Percentiles rank a stretch among this genome's conserved stretches.
Conservation (phyloP, 2,797 vertebrate species). For the Diceros bicornis region DNA sequence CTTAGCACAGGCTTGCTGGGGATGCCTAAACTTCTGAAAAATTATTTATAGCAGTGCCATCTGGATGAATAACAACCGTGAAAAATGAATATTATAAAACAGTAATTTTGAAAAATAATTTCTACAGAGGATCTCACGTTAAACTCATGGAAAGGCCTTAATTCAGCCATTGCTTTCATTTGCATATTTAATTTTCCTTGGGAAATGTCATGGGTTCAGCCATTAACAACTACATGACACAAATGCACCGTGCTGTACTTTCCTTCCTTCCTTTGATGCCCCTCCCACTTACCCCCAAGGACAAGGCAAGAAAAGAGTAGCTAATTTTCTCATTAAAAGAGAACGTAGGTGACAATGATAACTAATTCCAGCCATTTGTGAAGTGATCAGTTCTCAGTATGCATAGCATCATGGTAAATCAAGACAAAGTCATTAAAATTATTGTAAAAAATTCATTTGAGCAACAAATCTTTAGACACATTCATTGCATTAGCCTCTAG, state of each 20-base stretch:
- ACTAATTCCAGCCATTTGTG: slow-evolving; percentile 53
- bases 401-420: slow-evolving; percentile 65
- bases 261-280: slow-evolving; percentile 43
- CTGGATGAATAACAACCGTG: not conserved
- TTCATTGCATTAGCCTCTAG: slow-evolving; percentile 73
- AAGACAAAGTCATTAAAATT: slow-evolving; percentile 76
- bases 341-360: slow-evolving; percentile 60
- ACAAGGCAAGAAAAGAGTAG: slow-evolving; percentile 57
- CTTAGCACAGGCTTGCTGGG: not conserved
- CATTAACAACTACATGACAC: slow-evolving; percentile 56
- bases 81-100: not conserved
- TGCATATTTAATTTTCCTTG: slow-evolving; percentile 75
- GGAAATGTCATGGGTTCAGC: slow-evolving; percentile 66
- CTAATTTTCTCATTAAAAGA: slow-evolving; percentile 80
- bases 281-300: slow-evolving; percentile 36
- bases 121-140: slow-evolving; percentile 17
- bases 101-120: slow-evolving; percentile 47
- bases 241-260: slow-evolving; percentile 45
- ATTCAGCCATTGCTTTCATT: slow-evolving; percentile 60
- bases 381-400: not conserved
- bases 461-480: slow-evolving; percentile 75
- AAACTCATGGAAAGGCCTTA: slow-evolving; percentile 24
- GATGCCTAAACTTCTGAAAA: not conserved
- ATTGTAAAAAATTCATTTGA: slow-evolving; percentile 60
- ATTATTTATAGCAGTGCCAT: not conserved